These are phyloP conservation scores for Tenthredo mesomela DNA, from an alignment of 2,888 invertebrate species.

Conservation along the genomic window DNA sequence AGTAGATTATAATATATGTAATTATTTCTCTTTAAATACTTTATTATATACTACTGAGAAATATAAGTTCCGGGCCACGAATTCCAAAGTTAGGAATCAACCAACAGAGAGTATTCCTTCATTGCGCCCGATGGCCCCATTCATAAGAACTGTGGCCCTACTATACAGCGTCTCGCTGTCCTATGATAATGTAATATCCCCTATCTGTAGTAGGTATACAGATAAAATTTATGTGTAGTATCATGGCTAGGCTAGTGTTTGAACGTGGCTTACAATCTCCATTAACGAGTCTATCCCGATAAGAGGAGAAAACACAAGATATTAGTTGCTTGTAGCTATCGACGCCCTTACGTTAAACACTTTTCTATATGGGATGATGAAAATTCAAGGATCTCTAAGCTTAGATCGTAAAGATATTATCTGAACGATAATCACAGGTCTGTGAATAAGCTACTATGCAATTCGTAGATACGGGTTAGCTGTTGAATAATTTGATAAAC, in stretches of 20 bases:
- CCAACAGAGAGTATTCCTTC: constrained; percentile 14
- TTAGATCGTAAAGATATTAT: background rate
- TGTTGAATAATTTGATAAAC: constrained; percentile 41
- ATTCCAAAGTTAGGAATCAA: background rate
- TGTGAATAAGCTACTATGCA: constrained; percentile 6
- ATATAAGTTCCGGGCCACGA: background rate
- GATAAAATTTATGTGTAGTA: constrained; percentile 20
- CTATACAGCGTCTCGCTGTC: background rate
- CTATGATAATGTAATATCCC: constrained; percentile 39
- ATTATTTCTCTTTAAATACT: background rate
- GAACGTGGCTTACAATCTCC: constrained; percentile 7
- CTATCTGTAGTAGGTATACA: constrained; percentile 21
- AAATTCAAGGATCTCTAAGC: no score
- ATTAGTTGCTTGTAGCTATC: background rate
- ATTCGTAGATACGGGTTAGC: constrained; percentile 33
- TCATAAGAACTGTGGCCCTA: constrained; percentile 26
- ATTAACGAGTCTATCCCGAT: constrained; percentile 13
- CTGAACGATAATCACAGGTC: background rate
- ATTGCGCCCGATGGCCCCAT: constrained; percentile 32
- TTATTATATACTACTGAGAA: background rate
- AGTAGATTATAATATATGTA: no score
- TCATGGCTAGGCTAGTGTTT: background rate
- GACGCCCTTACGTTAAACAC: background rate
- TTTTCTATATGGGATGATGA: no score
- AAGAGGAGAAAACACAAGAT: constrained; percentile 5